Evolutionary conservation across 2,113 vertebrate species (phyloP).

Genomic region (Scophthalmus maximus): DNA sequence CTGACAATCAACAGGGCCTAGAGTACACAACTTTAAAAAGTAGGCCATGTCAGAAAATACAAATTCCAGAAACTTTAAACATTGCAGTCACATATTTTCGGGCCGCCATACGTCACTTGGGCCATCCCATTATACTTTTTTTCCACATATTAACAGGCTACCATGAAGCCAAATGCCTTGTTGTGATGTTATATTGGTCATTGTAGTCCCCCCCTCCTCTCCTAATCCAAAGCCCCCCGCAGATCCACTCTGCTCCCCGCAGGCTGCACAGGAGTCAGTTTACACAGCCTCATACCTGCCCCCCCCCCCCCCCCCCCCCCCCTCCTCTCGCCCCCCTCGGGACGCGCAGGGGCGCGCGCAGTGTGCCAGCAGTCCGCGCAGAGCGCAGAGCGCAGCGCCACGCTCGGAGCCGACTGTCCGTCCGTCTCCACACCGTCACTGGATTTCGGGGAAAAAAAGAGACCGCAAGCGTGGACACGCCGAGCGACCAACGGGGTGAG

Average conservation of each 20-base stretch:
- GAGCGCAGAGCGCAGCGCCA: constrained; percentile 55
- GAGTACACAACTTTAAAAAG: too few relatives aligned
- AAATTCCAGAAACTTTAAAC: too few relatives aligned
- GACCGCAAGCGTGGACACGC: too few relatives aligned
- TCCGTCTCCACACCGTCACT: constrained; percentile 2
- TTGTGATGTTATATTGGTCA: neutral
- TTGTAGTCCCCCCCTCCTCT: neutral
- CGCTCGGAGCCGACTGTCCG: constrained; percentile 7
- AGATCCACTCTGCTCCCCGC: constrained; percentile 22
- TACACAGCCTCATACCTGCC: constrained; percentile 70
- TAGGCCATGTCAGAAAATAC: too few relatives aligned
- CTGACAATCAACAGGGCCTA: too few relatives aligned
- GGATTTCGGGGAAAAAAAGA: constrained; percentile 12
- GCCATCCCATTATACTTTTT: too few relatives aligned
- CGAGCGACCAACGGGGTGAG: too few relatives aligned
- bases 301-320: constrained; percentile 36
- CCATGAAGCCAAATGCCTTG: neutral
- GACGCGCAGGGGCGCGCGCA: too few relatives aligned
- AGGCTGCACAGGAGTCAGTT: constrained; percentile 59
- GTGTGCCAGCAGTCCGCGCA: constrained; percentile 38
- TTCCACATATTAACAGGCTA: neutral
- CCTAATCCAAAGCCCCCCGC: neutral
- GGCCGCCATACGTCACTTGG: too few relatives aligned
- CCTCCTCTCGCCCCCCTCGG: neutral
- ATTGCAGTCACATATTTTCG: too few relatives aligned